Evolutionary conservation across 2,888 invertebrate genomes (phyloP).

Genomic region (Dusona sp.): DNA sequence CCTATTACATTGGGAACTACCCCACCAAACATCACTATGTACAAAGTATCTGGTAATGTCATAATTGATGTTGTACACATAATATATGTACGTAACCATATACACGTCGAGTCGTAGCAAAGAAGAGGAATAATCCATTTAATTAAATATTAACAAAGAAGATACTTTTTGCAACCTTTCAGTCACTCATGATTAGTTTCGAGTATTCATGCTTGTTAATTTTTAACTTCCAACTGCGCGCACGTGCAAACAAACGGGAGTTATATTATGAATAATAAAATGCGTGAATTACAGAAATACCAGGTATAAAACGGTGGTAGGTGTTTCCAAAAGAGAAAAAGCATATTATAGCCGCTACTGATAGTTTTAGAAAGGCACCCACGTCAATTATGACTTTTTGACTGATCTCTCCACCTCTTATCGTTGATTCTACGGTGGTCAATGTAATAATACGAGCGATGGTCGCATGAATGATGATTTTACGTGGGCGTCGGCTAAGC

Average conservation of each 20-base stretch:
- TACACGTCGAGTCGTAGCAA: background rate
- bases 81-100: background rate
- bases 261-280: background rate
- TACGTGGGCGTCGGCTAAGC: constrained; percentile 56
- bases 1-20: background rate
- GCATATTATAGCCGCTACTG: constrained; percentile 34
- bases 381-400: constrained; percentile 49
- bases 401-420: constrained; percentile 45
- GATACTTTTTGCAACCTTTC: background rate
- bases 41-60: background rate
- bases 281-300: background rate
- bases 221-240: too few relatives aligned
- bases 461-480: constrained; percentile 62
- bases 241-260: too few relatives aligned
- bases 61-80: constrained; percentile 2
- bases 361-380: constrained; percentile 27
- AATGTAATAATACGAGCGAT: constrained; percentile 16
- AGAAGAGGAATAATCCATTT: background rate
- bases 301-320: background rate
- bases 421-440: constrained; percentile 49
- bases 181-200: background rate
- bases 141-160: background rate
- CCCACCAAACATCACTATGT: background rate
- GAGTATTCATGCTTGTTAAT: background rate
- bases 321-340: background rate